Evolutionary conservation across 1,140 invertebrate species (phyloP).

Genomic region (Polypedilum vanderplanki): DNA sequence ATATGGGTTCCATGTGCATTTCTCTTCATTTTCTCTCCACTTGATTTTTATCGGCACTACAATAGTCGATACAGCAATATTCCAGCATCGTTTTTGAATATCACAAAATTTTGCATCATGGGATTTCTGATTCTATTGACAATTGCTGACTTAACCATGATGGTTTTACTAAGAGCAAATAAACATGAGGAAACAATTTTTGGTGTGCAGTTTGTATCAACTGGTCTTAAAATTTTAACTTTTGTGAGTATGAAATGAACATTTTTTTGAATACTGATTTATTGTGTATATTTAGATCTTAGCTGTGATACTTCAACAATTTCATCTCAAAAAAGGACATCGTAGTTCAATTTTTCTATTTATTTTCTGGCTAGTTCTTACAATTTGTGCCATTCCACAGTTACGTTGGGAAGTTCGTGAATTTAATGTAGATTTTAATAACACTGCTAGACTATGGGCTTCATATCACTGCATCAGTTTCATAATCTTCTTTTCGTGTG

Average conservation of each 20-base stretch:
- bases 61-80: constrained; percentile 64
- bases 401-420: constrained; percentile 57
- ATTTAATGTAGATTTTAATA: constrained; percentile 39
- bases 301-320: not conserved
- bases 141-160: constrained; percentile 52
- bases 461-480: constrained; percentile 61
- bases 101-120: constrained; percentile 63
- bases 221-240: not conserved
- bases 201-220: not conserved
- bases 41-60: constrained; percentile 65
- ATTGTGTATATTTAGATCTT: not conserved
- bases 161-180: constrained; percentile 44
- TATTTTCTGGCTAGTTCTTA: constrained; percentile 71
- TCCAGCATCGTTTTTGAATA: constrained; percentile 67
- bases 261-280: not conserved
- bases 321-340: not conserved
- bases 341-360: constrained; percentile 66
- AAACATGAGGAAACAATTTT: constrained; percentile 58
- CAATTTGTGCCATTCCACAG: constrained; percentile 59
- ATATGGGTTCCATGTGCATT: constrained; percentile 75
- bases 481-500: constrained; percentile 67
- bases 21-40: constrained; percentile 63
- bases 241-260: not conserved
- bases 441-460: constrained; percentile 36
- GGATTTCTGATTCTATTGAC: constrained; percentile 52